These are phyloP conservation scores for Cynocephalus volans DNA, from an alignment of 2,113 vertebrate genomes.

Conservation along the genomic window DNA sequence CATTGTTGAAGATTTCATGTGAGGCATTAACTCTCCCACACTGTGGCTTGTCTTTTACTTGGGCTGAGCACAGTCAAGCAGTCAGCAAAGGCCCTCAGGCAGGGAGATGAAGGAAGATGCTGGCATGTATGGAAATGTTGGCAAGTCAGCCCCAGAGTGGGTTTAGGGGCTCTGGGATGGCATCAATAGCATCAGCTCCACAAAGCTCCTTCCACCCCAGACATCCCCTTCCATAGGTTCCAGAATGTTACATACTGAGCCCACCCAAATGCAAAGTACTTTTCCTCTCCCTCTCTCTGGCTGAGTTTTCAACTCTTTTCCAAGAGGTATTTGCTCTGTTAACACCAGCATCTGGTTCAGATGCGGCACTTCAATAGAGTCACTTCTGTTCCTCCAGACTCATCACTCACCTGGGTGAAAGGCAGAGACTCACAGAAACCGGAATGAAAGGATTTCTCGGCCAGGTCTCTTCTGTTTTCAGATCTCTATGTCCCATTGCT, in stretches of 20 bases:
- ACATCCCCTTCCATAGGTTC: not conserved
- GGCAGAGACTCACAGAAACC: constrained; percentile 71
- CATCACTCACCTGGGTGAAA: constrained; percentile 83
- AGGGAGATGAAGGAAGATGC: not conserved
- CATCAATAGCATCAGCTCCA: no score
- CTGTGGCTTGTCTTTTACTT: not conserved
- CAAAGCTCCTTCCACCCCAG: not conserved
- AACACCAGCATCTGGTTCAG: constrained; percentile 73
- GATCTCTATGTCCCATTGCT: not conserved
- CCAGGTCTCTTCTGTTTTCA: constrained; percentile 71
- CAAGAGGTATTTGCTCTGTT: constrained; percentile 78
- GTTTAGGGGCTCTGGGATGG: no score
- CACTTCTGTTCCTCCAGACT: constrained; percentile 78
- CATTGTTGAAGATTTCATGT: not conserved
- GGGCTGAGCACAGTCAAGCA: not conserved
- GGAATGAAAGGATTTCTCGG: constrained; percentile 74
- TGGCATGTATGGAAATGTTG: not conserved
- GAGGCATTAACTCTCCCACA: not conserved
- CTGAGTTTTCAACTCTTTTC: constrained; percentile 76
- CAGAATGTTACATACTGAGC: not conserved
- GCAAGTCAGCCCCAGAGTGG: not conserved
- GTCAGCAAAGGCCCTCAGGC: not conserved
- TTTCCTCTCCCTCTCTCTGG: constrained; percentile 53
- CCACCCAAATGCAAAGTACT: constrained; percentile 19
- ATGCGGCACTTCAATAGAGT: constrained; percentile 50